These are phyloP conservation scores for Catocala fraxini DNA, from an alignment of 2,888 invertebrate genomes.

Conservation along the genomic window DNA sequence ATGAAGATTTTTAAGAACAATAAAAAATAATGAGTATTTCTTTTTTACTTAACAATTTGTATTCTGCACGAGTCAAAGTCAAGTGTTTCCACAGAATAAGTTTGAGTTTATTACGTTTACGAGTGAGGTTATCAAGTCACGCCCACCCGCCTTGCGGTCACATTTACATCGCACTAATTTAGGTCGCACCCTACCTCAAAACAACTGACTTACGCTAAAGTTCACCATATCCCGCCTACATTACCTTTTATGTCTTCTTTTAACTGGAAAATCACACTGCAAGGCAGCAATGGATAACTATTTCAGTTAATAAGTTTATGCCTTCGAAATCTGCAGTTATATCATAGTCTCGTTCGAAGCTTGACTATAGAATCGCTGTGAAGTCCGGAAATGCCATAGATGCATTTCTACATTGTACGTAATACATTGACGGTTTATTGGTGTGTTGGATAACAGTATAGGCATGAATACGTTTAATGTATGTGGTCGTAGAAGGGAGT, in stretches of 20 bases:
- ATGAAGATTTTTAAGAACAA: neutral
- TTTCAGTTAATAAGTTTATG: constrained; percentile 7
- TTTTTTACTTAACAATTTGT: constrained; percentile 33
- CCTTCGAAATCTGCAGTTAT: constrained; percentile 13
- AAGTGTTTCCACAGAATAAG: constrained; percentile 38
- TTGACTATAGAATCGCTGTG: constrained; percentile 27
- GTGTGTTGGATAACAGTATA: neutral
- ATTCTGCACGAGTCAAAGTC: constrained; percentile 39
- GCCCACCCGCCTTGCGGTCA: constrained; percentile 50
- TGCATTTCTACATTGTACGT: constrained; percentile 40
- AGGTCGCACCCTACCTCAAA: constrained; percentile 31
- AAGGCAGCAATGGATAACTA: constrained; percentile 37
- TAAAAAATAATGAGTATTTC: constrained; percentile 19
- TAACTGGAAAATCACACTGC: neutral
- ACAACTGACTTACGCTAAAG: constrained; percentile 9
- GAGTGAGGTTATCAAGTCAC: constrained; percentile 51
- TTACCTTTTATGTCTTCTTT: constrained; percentile 20
- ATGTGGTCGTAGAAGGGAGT: constrained; percentile 31
- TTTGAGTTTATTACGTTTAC: constrained; percentile 30
- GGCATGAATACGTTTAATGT: constrained; percentile 33
- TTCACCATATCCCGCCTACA: constrained; percentile 21
- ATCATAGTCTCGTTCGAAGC: constrained; percentile 22
- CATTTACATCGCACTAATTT: constrained; percentile 42
- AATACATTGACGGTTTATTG: constrained; percentile 27
- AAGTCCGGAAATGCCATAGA: constrained; percentile 60